phyloP scores from a whole-genome alignment of 1,140 invertebrate species.

The Berghia stephanieae region DNA sequence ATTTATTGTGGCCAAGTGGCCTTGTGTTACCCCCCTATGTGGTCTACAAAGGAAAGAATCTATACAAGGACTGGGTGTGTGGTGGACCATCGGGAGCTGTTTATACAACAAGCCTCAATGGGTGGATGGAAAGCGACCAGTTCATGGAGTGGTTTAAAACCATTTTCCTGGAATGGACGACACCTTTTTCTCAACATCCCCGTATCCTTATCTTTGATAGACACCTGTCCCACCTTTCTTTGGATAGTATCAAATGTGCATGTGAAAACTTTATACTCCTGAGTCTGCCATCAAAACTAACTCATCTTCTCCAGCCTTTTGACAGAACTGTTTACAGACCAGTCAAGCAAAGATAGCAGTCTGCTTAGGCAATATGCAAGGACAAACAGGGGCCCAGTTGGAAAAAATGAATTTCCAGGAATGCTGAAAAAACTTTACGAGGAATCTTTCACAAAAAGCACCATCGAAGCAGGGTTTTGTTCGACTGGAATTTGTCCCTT shows the following conservation, averaged over 20 bases:
- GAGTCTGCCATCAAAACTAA: not conserved
- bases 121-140: conserved; percentile 29
- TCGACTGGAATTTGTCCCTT: conserved; percentile 19
- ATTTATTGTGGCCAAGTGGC: no score
- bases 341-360: conserved; percentile 29
- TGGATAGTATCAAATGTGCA: not conserved
- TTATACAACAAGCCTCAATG: conserved; percentile 25
- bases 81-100: conserved; percentile 25
- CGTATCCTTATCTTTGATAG: conserved; percentile 32
- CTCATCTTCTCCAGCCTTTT: conserved; percentile 14
- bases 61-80: conserved; percentile 26
- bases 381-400: conserved; percentile 4
- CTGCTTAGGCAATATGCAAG: conserved; percentile 6
- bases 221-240: conserved; percentile 8
- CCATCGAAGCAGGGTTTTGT: not conserved
- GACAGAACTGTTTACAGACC: conserved; percentile 14
- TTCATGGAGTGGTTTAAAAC: conserved; percentile 35
- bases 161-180: conserved; percentile 23
- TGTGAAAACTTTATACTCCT: conserved; percentile 8
- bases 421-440: not conserved
- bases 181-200: not conserved
- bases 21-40: conserved; percentile 30
- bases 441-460: not conserved
- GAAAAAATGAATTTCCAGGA: conserved; percentile 9
- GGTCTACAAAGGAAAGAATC: conserved; percentile 33